A percentile compares a stretch with the other conserved stretches of the same genome.
These are phyloP conservation scores for Cerceris rybyensis DNA, from an alignment of 2,888 invertebrate genomes.

Conservation along the genomic window DNA sequence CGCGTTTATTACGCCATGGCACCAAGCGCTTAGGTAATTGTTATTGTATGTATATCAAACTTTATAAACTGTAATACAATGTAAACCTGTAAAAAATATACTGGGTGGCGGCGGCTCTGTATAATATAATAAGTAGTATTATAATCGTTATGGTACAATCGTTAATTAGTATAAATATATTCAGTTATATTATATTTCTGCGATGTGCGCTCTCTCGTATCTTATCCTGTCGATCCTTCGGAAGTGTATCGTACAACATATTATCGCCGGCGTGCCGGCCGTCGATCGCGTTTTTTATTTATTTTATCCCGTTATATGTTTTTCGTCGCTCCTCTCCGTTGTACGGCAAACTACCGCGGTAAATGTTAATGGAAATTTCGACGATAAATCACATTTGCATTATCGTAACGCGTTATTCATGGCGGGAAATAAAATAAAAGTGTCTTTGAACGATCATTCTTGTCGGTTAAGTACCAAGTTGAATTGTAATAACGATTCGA, in stretches of 20 bases:
- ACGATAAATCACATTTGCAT: slow-evolving; percentile 10
- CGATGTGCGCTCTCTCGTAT: slow-evolving; percentile 62
- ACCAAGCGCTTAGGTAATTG: slow-evolving; percentile 75
- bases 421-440: too few relatives aligned
- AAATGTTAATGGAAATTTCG: slow-evolving; percentile 38
- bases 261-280: slow-evolving; percentile 13
- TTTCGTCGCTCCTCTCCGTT: slow-evolving; percentile 49
- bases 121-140: slow-evolving; percentile 81
- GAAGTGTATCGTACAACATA: slow-evolving; percentile 29
- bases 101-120: slow-evolving; percentile 82
- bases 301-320: slow-evolving; percentile 33
- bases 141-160: slow-evolving; percentile 79
- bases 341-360: slow-evolving; percentile 62
- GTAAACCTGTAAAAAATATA: slow-evolving; percentile 82
- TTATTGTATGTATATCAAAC: slow-evolving; percentile 82
- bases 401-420: not conserved
- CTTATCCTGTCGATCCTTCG: slow-evolving; percentile 31
- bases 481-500: too few relatives aligned
- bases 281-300: slow-evolving; percentile 27
- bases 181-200: slow-evolving; percentile 77
- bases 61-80: slow-evolving; percentile 82
- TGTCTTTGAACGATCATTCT: too few relatives aligned
- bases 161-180: slow-evolving; percentile 81
- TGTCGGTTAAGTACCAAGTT: too few relatives aligned
- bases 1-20: slow-evolving; percentile 38